Evolutionary conservation across 2,113 vertebrate genomes (phyloP).

Genomic region (Brachyhypopomus gauderio): DNA sequence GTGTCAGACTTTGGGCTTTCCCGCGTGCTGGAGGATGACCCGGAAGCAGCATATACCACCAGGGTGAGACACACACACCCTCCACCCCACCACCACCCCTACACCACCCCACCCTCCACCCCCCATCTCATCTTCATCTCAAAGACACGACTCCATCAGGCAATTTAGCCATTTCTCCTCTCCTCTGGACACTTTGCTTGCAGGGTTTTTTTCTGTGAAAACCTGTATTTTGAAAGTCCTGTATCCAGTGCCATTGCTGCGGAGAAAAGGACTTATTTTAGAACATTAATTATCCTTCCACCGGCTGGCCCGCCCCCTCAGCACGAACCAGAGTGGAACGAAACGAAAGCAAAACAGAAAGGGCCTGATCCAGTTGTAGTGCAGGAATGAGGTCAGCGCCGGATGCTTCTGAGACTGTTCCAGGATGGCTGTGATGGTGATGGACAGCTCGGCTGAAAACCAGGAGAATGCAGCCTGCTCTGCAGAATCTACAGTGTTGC

Average conservation of each 20-base stretch:
- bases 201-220: neutral
- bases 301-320: neutral
- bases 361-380: slow-evolving; percentile 21
- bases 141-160: neutral
- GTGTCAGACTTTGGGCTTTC: slow-evolving; percentile 97
- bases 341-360: slow-evolving; percentile 29
- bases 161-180: neutral
- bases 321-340: slow-evolving; percentile 1
- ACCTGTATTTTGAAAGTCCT: neutral
- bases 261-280: slow-evolving; percentile 30
- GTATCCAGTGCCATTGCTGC: slow-evolving; percentile 10
- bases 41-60: slow-evolving; percentile 95
- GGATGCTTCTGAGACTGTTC: slow-evolving; percentile 26
- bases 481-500: neutral
- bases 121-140: neutral
- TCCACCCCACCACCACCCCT: no score
- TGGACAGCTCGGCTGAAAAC: slow-evolving; percentile 11
- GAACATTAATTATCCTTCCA: slow-evolving; percentile 32
- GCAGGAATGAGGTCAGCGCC: slow-evolving; percentile 37
- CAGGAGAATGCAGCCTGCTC: neutral
- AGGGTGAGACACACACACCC: slow-evolving; percentile 48
- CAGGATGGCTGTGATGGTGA: neutral
- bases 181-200: neutral
- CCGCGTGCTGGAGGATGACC: slow-evolving; percentile 93
- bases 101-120: neutral